Percentiles rank a stretch among this genome's conserved stretches.
Conservation (phyloP, 2,113 vertebrate genomes). For the Eulemur rufifrons region DNA sequence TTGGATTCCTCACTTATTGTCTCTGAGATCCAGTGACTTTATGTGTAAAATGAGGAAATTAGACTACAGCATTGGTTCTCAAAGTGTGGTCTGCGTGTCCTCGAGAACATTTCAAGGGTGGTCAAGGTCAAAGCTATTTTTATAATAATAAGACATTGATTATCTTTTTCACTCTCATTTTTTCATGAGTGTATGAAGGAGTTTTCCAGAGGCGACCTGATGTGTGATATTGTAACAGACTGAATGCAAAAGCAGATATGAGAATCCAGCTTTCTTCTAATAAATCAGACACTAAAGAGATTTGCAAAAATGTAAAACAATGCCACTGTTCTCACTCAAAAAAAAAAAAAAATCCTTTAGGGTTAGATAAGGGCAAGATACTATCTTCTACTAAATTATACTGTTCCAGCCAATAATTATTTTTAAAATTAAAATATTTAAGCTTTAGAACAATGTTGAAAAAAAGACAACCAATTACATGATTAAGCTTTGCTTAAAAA, state of each 20-base stretch:
- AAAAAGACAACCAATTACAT: background rate
- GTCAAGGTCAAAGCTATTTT: background rate
- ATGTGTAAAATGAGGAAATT: background rate
- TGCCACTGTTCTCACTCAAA: background rate
- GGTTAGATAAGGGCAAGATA: background rate
- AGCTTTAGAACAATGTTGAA: background rate
- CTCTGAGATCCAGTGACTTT: background rate
- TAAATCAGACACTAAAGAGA: background rate
- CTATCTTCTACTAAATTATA: background rate
- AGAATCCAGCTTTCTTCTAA: background rate
- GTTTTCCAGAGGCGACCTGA: background rate
- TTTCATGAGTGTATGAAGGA: background rate
- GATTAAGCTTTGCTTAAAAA: constrained; percentile 21
- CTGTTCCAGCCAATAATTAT: background rate
- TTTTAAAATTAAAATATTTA: constrained; percentile 2
- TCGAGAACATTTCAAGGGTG: background rate
- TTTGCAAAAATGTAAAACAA: background rate
- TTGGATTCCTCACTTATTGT: background rate
- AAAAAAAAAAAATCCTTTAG: background rate
- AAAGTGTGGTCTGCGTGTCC: background rate
- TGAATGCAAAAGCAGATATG: background rate
- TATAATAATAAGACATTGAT: background rate
- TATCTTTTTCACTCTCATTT: background rate
- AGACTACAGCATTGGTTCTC: background rate
- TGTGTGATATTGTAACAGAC: background rate